Base-by-base conservation (phyloP, 2,113 vertebrate species). In the Corythaeola cristata region DNA sequence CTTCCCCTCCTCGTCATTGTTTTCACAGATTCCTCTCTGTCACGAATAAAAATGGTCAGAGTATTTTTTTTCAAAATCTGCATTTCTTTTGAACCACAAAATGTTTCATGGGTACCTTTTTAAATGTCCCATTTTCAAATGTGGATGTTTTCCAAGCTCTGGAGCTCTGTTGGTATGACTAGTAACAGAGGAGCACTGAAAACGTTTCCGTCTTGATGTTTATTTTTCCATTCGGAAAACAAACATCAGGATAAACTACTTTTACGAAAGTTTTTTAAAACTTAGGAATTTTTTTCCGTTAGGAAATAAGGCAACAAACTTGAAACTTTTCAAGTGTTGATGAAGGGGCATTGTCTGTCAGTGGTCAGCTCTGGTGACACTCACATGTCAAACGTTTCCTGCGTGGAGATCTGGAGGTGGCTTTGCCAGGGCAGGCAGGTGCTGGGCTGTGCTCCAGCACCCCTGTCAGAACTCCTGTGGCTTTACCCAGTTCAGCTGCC, bases 361-460 rank as follows among this genome's bases (percentile, higher is more conserved):
- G 50, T 12, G 68, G 16, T 33, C 45, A 59, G 58, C 49, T 55
- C 53, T 60, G 76, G 49, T 32, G 2, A 39, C 39, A 1, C 44
- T 33, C 13, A 0, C 5, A 2, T 18, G 4, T 3, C 37, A 23
- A 4, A 0, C 20, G 35, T 52, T n/a, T 44, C 20, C 50, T 28
- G 4, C 2, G 30, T 4, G 2, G 6, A 58, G 59, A n/a, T 52
- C 27, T 68, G 18, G 63, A 11, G 52, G 45, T 41, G 73, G 22
- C 89, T 52, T 33, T 53, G 52, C 24, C 62, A 24, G 78, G 44
- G 26, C 53, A 35, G 76, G 64, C 23, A 7, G 45, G 17, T 22
- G 73, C 7, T 35, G 52, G 30, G 56, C 77, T 63, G 0, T 28
- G 69, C 52, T 80, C 21, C 13, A 4, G 37, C 9, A 37, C 35